Evolutionary conservation across 2,113 vertebrate genomes (phyloP).

Genomic region (Bothrops jararaca): DNA sequence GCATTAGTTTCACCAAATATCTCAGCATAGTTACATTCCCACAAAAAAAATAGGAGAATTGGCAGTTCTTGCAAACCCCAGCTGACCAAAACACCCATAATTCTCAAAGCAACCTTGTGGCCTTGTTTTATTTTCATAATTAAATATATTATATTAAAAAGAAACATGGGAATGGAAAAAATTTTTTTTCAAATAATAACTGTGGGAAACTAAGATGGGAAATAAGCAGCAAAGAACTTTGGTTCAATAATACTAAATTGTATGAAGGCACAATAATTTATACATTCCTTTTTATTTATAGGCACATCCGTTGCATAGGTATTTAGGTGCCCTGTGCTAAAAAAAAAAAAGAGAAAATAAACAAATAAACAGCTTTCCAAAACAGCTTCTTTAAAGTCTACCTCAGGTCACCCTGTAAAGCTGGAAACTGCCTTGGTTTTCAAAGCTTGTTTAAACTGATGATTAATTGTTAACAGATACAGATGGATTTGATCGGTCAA

Average conservation of each 20-base stretch:
- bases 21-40: background rate
- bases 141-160: slow-evolving; percentile 53
- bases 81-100: slow-evolving; percentile 3
- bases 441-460: slow-evolving; percentile 4
- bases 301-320: background rate
- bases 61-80: slow-evolving; percentile 1
- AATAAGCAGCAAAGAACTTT: background rate
- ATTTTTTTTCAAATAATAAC: slow-evolving; percentile 53
- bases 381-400: background rate
- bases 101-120: slow-evolving; percentile 42
- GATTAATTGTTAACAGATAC: background rate
- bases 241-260: background rate
- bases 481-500: slow-evolving; percentile 1
- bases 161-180: slow-evolving; percentile 55
- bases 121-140: slow-evolving; percentile 63
- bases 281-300: background rate
- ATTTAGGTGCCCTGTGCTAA: slow-evolving; percentile 28
- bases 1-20: background rate
- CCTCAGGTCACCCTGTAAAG: background rate
- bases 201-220: slow-evolving; percentile 49
- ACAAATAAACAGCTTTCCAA: slow-evolving; percentile 10
- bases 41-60: background rate
- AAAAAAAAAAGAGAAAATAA: slow-evolving; percentile 9
- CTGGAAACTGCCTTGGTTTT: slow-evolving; percentile 1
- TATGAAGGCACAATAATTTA: background rate